These are phyloP conservation scores for Cheracebus regulus DNA, from an alignment of 2,797 vertebrate species.

Conservation along the genomic window DNA sequence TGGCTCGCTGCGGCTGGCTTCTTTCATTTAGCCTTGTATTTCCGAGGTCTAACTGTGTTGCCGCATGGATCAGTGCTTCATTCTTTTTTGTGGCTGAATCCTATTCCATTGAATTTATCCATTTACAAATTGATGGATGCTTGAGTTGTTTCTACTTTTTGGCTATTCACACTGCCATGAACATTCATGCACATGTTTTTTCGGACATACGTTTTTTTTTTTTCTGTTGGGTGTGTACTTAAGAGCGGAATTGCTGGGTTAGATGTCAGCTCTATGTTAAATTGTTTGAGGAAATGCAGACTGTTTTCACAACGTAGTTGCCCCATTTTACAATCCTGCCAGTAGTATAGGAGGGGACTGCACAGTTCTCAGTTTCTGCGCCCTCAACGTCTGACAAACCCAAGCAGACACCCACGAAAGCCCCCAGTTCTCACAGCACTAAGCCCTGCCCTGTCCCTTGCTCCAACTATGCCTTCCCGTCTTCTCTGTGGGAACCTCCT, in stretches of 20 bases:
- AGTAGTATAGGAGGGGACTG: rapidly evolving
- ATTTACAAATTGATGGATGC: background rate
- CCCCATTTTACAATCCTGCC: background rate
- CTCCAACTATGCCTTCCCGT: rapidly evolving
- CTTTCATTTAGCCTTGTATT: background rate
- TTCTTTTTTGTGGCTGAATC: background rate
- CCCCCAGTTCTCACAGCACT: rapidly evolving
- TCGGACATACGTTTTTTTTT: background rate
- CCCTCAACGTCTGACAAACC: background rate
- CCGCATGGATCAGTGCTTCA: rapidly evolving
- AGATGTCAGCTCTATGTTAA: background rate
- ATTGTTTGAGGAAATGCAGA: background rate
- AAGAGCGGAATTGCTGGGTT: background rate
- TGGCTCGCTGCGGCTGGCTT: background rate
- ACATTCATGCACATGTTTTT: rapidly evolving
- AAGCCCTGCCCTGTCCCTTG: too few species aligned
- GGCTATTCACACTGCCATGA: too few species aligned
- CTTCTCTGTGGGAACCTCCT: background rate
- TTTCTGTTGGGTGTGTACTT: background rate
- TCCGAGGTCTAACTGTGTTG: rapidly evolving
- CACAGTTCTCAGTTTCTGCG: background rate
- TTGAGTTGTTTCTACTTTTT: background rate
- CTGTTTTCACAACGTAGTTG: background rate
- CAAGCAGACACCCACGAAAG: background rate
- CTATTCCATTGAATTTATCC: too few species aligned